Evolutionary conservation across 2,113 vertebrate species (phyloP), one percentile per base, ranked within the genome.

Genomic region (Oceanodroma tethys): DNA sequence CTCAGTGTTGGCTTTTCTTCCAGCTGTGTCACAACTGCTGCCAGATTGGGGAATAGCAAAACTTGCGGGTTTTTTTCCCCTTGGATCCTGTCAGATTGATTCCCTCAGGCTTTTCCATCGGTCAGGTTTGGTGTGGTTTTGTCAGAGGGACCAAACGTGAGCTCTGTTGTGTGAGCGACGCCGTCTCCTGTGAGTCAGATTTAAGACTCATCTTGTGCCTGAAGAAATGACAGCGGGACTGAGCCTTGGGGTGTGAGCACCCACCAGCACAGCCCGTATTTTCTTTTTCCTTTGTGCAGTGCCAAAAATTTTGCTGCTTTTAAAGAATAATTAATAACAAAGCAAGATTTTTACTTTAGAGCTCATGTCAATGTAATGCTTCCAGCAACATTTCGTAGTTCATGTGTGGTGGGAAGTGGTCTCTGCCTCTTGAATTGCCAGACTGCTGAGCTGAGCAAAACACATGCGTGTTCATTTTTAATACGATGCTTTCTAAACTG

Each of bases 401-500:
- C 29, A 2, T 4, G 40, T 4, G 1, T 16, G 47, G 22, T 56
- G 60, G 56, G 80, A 65, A 53, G 48, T 6, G 71, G 55, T 22
- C 65, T 55, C 65, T 21, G 27, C 67, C 42, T 82, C 60, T 58
- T 47, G 7, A 29, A 38, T 12, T 12, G 55, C 48, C 36, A 40
- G 60, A 7, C 62, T 59, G 81, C 84, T 47, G 70, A 76, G 56
- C 81, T 30, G 55, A 59, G 71, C 52, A 86, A 68, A 43, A 10
- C 2, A 16, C 0, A 3, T 4, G 23, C 11, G 0, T 3, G 10
- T 27, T 76, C 74, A 20, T 62, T 56, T 70, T 34, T 45, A 66
- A 21, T 1, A 29, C 0, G 0, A 4, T 6, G 25, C 18, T 45
- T 47, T 50, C 43, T n/a, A 25, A 71, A 45, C 0, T 1, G 23